Evolutionary conservation across 1,140 invertebrate species (phyloP), one percentile per base, ranked within the genome.

Genomic region (Heliconius nattereri): DNA sequence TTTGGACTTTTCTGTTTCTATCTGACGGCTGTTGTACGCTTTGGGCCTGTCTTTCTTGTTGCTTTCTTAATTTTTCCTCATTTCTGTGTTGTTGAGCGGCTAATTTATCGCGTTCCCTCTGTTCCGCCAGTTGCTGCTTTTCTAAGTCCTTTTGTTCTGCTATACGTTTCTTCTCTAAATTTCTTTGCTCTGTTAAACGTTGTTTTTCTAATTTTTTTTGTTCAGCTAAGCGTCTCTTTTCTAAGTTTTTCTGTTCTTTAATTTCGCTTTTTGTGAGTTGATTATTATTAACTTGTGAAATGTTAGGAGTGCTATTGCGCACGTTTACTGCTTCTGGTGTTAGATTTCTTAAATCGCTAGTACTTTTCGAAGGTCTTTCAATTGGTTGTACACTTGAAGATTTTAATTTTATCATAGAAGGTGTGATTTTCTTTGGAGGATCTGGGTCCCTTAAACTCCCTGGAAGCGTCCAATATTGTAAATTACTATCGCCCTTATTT

Each of bases 61-160:
- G 81, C 81, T 85, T 87, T 79, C 78, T 88, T 66, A 88, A 78
- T 73, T 91, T 89, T 70, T 92, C 90, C 66, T 92, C 89, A 54
- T 78, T 73, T 52, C 76, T 60, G 29, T 75, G 73, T 32, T 79
- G 79, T 35, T 84, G 75, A 20, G 60, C 77, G 11, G 86, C 85
- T 37, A 80, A 70, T 74, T 88, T 90, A 13, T 92, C 88, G 71
- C 83, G 86, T 37, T 89, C 88, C 49, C 89, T 90, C 78, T 89
- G 86, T 77, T 92, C 89, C 0, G 75, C 81, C 23, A 85, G 8
- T 76, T 79, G 79, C 75, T 90, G 81, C 75, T 91, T 91, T 49
- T 92, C 86, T 57, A 86, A 52, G 66, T 86, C 88, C 72, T 87
- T 89, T 71, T 92, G 86, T 78, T 91, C 89, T 75, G 87, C 91